phyloP scores from a whole-genome alignment of 2,113 vertebrate genomes.

The Eubucco bourcierii region DNA sequence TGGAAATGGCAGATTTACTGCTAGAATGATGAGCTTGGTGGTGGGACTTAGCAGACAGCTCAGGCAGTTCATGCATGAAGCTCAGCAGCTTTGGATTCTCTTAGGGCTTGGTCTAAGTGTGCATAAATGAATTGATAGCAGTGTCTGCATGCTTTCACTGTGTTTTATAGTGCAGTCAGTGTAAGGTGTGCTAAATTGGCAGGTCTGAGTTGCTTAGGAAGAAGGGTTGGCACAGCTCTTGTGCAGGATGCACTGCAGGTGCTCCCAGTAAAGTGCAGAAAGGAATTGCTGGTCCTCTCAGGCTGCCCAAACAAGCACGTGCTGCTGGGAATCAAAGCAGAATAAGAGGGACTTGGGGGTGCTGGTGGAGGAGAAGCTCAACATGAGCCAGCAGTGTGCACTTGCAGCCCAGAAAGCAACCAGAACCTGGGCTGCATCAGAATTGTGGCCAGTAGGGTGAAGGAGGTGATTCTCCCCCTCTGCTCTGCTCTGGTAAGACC shows the following conservation, averaged over 20 bases:
- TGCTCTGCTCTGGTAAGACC: no score
- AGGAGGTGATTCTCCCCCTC: no score
- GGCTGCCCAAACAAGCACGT: no score
- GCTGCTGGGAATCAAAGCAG: no score
- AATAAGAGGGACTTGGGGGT: no score
- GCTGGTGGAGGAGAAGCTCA: no score
- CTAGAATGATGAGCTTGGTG: fast-evolving
- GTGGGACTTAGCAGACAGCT: not conserved
- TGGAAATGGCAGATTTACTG: not conserved
- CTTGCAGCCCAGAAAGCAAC: no score
- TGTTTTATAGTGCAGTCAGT: not conserved
- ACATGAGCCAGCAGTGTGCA: no score
- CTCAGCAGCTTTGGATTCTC: not conserved
- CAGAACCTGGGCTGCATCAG: no score
- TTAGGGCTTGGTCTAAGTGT: not conserved
- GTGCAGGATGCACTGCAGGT: not conserved
- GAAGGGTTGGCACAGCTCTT: not conserved
- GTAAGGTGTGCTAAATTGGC: not conserved
- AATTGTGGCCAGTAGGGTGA: no score
- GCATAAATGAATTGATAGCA: not conserved
- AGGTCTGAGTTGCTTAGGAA: not conserved
- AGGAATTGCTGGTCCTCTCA: not conserved
- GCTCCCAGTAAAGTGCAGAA: not conserved
- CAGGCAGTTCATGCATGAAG: not conserved
- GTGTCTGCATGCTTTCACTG: not conserved